Conservation (phyloP, 2,797 vertebrate species). For the Picus viridis region DNA sequence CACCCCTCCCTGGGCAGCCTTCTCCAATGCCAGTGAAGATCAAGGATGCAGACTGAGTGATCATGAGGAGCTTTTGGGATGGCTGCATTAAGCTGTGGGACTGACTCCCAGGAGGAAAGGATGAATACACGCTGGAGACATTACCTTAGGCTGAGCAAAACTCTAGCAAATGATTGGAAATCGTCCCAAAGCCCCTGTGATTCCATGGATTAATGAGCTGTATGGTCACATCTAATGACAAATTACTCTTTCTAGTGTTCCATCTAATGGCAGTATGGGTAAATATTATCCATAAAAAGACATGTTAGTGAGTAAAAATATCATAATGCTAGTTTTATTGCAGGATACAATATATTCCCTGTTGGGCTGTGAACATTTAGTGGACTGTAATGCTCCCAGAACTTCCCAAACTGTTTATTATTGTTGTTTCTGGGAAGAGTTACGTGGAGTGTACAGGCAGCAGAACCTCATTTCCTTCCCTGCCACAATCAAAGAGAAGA, state of each 20-base stretch:
- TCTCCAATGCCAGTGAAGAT: background rate
- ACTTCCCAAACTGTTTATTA: background rate
- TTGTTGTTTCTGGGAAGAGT: background rate
- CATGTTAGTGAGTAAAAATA: background rate
- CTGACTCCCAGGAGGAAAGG: background rate
- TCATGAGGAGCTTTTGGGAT: background rate
- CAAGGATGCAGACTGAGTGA: background rate
- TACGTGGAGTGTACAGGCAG: background rate
- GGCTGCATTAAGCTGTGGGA: background rate
- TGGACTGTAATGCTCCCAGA: background rate
- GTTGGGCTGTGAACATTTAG: background rate
- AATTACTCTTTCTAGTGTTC: background rate
- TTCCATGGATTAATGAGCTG: background rate
- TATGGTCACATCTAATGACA: background rate
- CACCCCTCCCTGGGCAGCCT: too few species aligned
- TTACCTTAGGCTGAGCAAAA: background rate
- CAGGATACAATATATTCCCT: fast-evolving
- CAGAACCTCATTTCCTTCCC: background rate
- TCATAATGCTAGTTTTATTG: background rate
- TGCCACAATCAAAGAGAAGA: background rate
- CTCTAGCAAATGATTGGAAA: background rate
- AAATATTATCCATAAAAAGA: background rate
- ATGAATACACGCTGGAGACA: background rate
- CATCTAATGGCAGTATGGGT: background rate
- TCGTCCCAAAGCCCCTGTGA: background rate